Base-by-base conservation (phyloP, 2,113 vertebrate genomes). In the Odontesthes bonariensis region DNA sequence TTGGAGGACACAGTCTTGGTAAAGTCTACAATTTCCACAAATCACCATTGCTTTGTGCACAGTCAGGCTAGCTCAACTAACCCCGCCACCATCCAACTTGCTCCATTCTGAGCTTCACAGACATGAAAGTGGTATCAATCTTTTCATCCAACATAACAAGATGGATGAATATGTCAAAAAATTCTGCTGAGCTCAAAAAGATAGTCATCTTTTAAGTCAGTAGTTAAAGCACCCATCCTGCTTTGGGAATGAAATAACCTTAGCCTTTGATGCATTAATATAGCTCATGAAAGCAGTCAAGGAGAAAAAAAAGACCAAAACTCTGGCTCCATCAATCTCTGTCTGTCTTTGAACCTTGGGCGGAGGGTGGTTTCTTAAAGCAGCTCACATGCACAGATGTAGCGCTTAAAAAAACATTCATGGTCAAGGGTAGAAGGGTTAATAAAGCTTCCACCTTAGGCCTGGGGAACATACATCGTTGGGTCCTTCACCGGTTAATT, bases 401-500 rank as follows among this genome's bases (percentile, higher is more conserved):
- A 56, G 46, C 32, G 9, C 52, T 60, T 20, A 69, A 1, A 73
- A n/a, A 44, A 12, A 42, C 20, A 1, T 11, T 35, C 27, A 52
- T 42, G 31, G 47, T 75, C 66, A 80, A 75, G 58, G 66, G 23
- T 42, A 66, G 62, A 69, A 16, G 35, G 46, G 20, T 49, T 73
- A 8, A 33, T n/a, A 56, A 13, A 61, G 40, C 13, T 22, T 20
- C 23, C 51, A 53, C 6, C 10, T 73, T 67, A 59, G 56, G 3
- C 44, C 5, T 33, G 5, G 32, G 17, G 60, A 71, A n/a, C 6
- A 46, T 42, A 47, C 20, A 71, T 47, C 76, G 33, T 47, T 72
- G 72, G 40, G 55, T 57, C 20, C 38, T 35, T 65, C 62, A 76
- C 31, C 44, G 72, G 66, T 76, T 51, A 59, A 70, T 77, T 61